Percentiles rank a stretch among this genome's conserved stretches.
Evolutionary conservation across 2,797 vertebrate species (phyloP).

Genomic region (Sebastes diploproa): DNA sequence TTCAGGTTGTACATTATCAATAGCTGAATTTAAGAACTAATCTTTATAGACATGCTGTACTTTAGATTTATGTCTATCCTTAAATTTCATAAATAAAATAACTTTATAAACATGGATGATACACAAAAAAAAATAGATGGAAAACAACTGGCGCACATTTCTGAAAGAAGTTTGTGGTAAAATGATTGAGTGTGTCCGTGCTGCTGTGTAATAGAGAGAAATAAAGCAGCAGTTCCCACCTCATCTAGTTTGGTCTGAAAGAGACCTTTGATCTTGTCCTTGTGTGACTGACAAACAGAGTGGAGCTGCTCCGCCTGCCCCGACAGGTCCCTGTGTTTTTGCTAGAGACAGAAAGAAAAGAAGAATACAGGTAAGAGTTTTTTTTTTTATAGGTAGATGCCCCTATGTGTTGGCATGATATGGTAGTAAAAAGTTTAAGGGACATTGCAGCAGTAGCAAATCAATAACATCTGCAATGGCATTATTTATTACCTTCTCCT

Average conservation of each 20-base stretch:
- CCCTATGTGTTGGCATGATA: neutral
- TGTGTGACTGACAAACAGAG: slow-evolving; percentile 92
- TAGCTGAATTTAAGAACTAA: neutral
- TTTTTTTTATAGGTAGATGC: neutral
- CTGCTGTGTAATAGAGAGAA: neutral
- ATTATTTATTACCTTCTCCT: slow-evolving; percentile 89
- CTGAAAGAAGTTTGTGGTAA: neutral
- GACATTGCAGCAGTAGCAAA: neutral
- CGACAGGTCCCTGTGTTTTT: slow-evolving; percentile 91
- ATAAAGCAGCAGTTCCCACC: slow-evolving; percentile 74
- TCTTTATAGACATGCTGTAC: neutral
- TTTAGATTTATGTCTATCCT: neutral
- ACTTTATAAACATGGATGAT: neutral
- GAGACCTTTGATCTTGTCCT: slow-evolving; percentile 93
- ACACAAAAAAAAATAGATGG: too few relatives aligned
- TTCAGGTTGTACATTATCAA: neutral
- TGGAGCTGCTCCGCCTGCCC: slow-evolving; percentile 93
- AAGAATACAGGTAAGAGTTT: neutral
- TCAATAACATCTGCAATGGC: neutral
- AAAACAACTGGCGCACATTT: too few relatives aligned
- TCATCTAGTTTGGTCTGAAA: slow-evolving; percentile 97
- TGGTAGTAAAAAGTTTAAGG: neutral
- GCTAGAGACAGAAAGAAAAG: slow-evolving; percentile 71
- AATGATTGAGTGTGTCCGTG: neutral
- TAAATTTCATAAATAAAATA: neutral